Base-by-base conservation (phyloP, 2,113 vertebrate species). In the Callipepla squamata region DNA sequence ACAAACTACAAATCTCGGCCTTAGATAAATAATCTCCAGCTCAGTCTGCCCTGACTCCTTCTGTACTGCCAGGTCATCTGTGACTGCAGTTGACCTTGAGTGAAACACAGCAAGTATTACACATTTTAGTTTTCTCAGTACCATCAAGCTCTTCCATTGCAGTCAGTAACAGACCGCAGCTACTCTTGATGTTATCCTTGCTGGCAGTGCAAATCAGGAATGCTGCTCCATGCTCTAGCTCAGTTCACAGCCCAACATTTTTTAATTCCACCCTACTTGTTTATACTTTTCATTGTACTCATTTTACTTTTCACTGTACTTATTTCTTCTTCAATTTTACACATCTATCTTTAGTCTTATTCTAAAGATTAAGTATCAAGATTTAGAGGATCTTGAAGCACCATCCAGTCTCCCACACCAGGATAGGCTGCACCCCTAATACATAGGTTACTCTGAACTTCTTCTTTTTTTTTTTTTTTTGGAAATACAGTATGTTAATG, bases 211-310 rank as follows among this genome's bases (percentile, higher is more conserved):
- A 32, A 3, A 50, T 59, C 11, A 5, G 66, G 68, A 74, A 74
- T 21, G 9, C 22, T 90, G 4, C 30, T 77, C 17, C 21, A 21
- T 53, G 5, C 38, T 21, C 19, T 50, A 7, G 18, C 48, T 73
- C 4, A 0, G 13, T 16, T 36, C 30, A n/a, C 1, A 0, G 11
- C 6, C 66, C 73, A 22, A n/a, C 14, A 2, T 2, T 28, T 20
- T 50, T 67, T 68, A 76, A 38, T 48, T 86, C 4, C 17, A 36
- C 10, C 34, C 16, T 44, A 42, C 4, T 3, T 48, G 30, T 83
- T 90, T 13, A 19, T n/a, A 16, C 2, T 66, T 77, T 68, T 66
- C 5, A 7, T 73, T 30, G 55, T 21, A 42, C 1, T 3, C 14
- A 4, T 58, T 36, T 36, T n/a, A 16, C 2, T 66, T 77, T 68